These are phyloP conservation scores for Dugesia japonica DNA, from an alignment of 2,888 invertebrate genomes.

Conservation along the genomic window DNA sequence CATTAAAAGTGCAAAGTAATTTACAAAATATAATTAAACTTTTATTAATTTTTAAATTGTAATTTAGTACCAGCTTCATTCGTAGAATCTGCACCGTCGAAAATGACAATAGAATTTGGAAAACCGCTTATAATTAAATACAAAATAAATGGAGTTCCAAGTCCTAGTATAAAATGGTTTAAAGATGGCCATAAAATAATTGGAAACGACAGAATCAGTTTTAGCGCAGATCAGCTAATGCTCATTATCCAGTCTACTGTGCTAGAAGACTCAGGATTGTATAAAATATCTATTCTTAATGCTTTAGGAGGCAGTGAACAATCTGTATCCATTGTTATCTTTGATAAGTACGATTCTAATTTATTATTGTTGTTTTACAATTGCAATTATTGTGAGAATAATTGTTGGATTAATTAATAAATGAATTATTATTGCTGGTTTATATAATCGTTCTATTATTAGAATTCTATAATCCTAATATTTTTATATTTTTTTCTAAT, in stretches of 20 bases:
- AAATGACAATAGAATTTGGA: neutral
- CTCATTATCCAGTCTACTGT: neutral
- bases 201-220: neutral
- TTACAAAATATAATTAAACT: neutral
- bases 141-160: neutral
- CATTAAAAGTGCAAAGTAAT: constrained; percentile 29
- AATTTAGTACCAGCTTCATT: neutral
- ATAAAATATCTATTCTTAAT: neutral
- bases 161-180: neutral
- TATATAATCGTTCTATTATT: too few species aligned
- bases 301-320: neutral
- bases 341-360: constrained; percentile 2
- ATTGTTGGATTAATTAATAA: neutral
- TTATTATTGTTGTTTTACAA: too few species aligned
- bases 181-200: neutral
- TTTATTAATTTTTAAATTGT: neutral
- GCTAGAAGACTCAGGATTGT: neutral
- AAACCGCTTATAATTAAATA: neutral
- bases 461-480: too few species aligned
- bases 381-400: neutral
- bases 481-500: too few species aligned
- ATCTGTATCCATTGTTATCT: neutral
- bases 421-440: too few species aligned
- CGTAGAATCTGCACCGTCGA: neutral
- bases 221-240: neutral